A percentile compares a stretch with the other conserved stretches of the same genome.
These are phyloP conservation scores for Corythucha ciliata DNA, from an alignment of 2,888 invertebrate genomes.

Conservation along the genomic window DNA sequence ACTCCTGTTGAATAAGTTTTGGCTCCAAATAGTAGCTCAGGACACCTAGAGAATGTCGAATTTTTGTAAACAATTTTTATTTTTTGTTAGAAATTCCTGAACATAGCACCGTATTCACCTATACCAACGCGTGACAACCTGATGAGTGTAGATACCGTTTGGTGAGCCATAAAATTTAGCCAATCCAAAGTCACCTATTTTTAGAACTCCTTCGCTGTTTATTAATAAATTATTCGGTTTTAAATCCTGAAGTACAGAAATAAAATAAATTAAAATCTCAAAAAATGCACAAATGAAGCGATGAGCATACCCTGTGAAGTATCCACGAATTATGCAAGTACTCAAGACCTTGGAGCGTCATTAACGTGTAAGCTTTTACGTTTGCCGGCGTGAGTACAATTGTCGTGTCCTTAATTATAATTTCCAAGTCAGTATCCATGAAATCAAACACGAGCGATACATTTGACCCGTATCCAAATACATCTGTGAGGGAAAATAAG, in stretches of 20 bases:
- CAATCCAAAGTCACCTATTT: constrained; percentile 98
- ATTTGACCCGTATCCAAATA: constrained; percentile 97
- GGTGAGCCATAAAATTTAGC: constrained; percentile 97
- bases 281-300: neutral
- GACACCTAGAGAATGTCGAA: constrained; percentile 44
- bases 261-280: constrained; percentile 18
- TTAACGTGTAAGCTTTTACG: constrained; percentile 90
- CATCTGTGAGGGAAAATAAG: too few species aligned
- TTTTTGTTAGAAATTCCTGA: neutral
- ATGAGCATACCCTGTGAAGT: constrained; percentile 63
- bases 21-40: constrained; percentile 92
- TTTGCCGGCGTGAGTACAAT: constrained; percentile 84
- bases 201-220: constrained; percentile 81
- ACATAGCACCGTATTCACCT: constrained; percentile 46
- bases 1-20: constrained; percentile 90
- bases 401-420: constrained; percentile 76
- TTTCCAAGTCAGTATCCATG: constrained; percentile 98
- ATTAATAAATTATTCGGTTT: constrained; percentile 98
- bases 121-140: constrained; percentile 93
- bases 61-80: neutral
- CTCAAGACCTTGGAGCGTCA: constrained; percentile 89
- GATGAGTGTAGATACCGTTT: constrained; percentile 90
- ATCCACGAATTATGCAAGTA: constrained; percentile 95
- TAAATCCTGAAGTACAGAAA: constrained; percentile 67
- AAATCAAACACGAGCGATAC: constrained; percentile 98